Evolutionary conservation across 2,888 invertebrate species (phyloP), one percentile per base, ranked within the genome.

Genomic region (Eristalinus sepulchralis): DNA sequence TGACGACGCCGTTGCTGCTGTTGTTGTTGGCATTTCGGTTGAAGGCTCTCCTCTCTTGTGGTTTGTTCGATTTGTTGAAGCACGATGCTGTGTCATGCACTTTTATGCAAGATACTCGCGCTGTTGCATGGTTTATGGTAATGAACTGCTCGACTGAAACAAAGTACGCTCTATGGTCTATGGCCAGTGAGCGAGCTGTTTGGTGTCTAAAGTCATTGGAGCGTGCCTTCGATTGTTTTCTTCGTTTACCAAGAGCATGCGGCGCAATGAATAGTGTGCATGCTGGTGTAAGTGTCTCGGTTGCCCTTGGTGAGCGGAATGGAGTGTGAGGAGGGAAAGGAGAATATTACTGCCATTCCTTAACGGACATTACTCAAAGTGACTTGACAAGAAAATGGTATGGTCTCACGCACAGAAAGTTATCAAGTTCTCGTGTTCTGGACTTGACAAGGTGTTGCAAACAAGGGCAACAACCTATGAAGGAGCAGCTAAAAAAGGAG

Each of bases 81-180:
- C 85, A 86, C 85, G 83, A 82, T 86, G 82, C 85, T 86, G 73
- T 83, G 82, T 86, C 85, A 86, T 86, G 85, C 85, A 86, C 70
- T 78, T 86, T 86, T 86, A 82, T 86, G 83, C 85, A 86, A 86
- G 64, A 60, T 33, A 59, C 63, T 68, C 24, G 68, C 34, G 36
- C 27, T 27, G 22, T 68, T 47, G 47, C 47, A 47, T 47, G 47
- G 47, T 47, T 47, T 47, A 47, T 47, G 47, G 47, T 47, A 47
- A 47, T 47, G 47, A 17, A 17, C 8, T 47, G 47, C 47, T 47
- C 17, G 17, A 17, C 17, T 47, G 47, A 47, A 47, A n/a, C 47
- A 47, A 47, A 47, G 9, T 17, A 47, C 47, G 47, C 47, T 47
- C 47, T 47, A 47, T 47, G 47, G 17, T 17, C 47, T 47, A 47